Evolutionary conservation across 1,140 invertebrate genomes (phyloP), one percentile per base, ranked within the genome.

Genomic region (Elysia chlorotica): DNA sequence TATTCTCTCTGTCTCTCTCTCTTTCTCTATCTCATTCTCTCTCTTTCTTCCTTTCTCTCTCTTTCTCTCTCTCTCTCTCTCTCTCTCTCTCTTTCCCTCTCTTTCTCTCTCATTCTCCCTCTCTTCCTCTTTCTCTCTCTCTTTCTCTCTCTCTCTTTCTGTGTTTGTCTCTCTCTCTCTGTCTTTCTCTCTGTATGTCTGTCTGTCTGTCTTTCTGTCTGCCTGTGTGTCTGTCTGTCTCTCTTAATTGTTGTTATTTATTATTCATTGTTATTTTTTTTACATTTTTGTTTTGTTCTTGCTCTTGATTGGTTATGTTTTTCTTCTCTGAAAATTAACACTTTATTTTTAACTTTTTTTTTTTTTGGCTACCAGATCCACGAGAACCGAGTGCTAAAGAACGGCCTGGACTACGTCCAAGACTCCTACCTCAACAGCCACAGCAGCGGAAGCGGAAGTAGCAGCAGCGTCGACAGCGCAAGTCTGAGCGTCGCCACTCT

Each of bases 321-420:
- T n/a, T n/a, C n/a, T n/a, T n/a, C n/a, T n/a, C n/a, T n/a, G n/a
- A n/a, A n/a, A n/a, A n/a, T n/a, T n/a, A n/a, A n/a, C n/a, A n/a
- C n/a, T n/a, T n/a, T n/a, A n/a, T n/a, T n/a, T n/a, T n/a, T n/a
- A n/a, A n/a, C n/a, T n/a, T n/a, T 25, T 59, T 25, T 59, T 59
- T 59, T 10, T 73, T 62, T 54, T 19, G 6, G n/a, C n/a, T 31
- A 31, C 57, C 67, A 70, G 67, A 59, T 70, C 3, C 93, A 95
- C 83, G 84, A 88, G 33, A 87, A 88, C 0, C 87, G 93, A 56
- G 91, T 93, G 84, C 90, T 92, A 74, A 91, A 93, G 79, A 91
- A 93, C 76, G 93, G 93, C 17, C 91, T 91, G 48, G 93, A 95
- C 85, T 95, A 95, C 84, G 89, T 95, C 23, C 89, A 94, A 1